These are phyloP conservation scores for Sinocyclocheilus anshuiensis DNA, from an alignment of 2,113 vertebrate species.

Conservation along the genomic window DNA sequence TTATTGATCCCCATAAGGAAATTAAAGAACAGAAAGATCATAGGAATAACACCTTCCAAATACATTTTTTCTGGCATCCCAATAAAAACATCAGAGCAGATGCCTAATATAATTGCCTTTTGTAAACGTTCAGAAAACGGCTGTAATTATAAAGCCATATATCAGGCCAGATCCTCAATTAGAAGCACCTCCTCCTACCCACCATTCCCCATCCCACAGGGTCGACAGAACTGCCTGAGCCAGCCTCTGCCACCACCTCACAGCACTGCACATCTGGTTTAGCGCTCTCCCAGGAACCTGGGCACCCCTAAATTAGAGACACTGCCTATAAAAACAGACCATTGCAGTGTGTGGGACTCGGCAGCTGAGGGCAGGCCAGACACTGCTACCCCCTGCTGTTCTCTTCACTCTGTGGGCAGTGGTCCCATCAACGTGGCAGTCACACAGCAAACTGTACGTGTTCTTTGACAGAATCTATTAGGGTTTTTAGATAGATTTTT, in stretches of 20 bases:
- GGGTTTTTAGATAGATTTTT: not conserved
- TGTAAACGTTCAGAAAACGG: slow-evolving; percentile 47
- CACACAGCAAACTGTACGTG: too few relatives aligned
- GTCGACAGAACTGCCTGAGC: slow-evolving; percentile 35
- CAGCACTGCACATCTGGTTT: slow-evolving; percentile 72
- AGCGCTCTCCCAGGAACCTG: slow-evolving; percentile 65
- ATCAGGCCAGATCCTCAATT: slow-evolving; percentile 75
- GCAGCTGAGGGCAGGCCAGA: slow-evolving; percentile 61
- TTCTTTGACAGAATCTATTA: not conserved
- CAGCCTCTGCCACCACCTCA: slow-evolving; percentile 32
- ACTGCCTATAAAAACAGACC: slow-evolving; percentile 65
- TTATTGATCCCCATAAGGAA: not conserved
- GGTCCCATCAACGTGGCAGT: slow-evolving; percentile 32
- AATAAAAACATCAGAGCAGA: slow-evolving; percentile 65
- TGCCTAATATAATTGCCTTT: slow-evolving; percentile 65
- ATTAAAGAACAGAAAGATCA: slow-evolving; percentile 12
- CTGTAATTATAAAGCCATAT: slow-evolving; percentile 72
- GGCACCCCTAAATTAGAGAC: slow-evolving; percentile 76
- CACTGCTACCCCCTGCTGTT: slow-evolving; percentile 62
- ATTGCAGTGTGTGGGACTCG: slow-evolving; percentile 58
- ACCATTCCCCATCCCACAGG: slow-evolving; percentile 3
- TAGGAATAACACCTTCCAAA: slow-evolving; percentile 66
- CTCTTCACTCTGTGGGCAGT: slow-evolving; percentile 45
- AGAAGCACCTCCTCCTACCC: slow-evolving; percentile 49
- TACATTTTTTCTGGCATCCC: slow-evolving; percentile 63